Base-by-base conservation (phyloP, 2,888 invertebrate genomes). In the Julus scanicus region DNA sequence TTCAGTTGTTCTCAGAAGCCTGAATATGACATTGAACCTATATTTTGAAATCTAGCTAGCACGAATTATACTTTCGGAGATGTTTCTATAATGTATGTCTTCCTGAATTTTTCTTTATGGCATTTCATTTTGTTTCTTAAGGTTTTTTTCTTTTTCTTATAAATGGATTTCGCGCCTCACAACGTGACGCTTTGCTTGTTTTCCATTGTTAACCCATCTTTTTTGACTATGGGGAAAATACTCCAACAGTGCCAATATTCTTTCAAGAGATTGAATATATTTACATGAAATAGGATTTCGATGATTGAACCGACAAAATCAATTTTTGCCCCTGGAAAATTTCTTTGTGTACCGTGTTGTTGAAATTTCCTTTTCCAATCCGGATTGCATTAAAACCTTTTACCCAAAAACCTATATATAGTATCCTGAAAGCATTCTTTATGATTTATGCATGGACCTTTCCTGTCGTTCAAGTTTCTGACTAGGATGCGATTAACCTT, bases 251-350 rank as follows among this genome's bases (percentile, higher is more conserved):
- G 17, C n/a, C 63, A 63, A n/a, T 63, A n/a, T 80, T 80, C 37
- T 29, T 80, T 80, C 80, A 8, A 37, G 80, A 80, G 80, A 80
- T 80, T 80, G 80, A 80, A 80, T 80, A 80, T 80, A 80, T 80
- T 80, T 80, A 80, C 80, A 80, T 80, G 80, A 80, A 80, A 80
- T 80, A 37, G 80, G 80, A 80, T 80, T 80, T 80, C 80, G 80
- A 80, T 80, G 80, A 80, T 80, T 80, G 80, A 80, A 80, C 80
- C 80, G 80, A 20, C 80, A 80, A 80, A 80, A 80, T 80, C 80
- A 80, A 80, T 80, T 80, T 80, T 80, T 80, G 80, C 80, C 80
- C 80, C 37, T 80, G 13, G 80, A 29, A 80, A 80, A 15, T 20
- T 20, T 80, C 80, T 37, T 80, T 37, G 80, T 80, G 37, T 37